phyloP scores from a whole-genome alignment of 2,888 invertebrate genomes.

The Craniophora ligustri region DNA sequence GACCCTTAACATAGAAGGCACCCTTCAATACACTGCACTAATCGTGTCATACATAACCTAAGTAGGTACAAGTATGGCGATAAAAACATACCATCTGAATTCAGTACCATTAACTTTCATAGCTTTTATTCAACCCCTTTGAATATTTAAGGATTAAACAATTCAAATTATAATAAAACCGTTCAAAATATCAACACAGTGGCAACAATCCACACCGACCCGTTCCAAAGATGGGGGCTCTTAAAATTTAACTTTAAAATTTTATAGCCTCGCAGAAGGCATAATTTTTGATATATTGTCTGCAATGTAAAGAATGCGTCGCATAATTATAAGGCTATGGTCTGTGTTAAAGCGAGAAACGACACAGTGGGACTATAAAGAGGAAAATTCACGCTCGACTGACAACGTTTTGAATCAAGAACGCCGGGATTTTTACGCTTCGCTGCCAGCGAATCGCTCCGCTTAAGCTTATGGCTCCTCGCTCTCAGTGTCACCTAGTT shows the following conservation, averaged over 20 bases:
- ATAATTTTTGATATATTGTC: slow-evolving; percentile 72
- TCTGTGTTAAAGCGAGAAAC: slow-evolving; percentile 27
- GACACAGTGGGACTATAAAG: slow-evolving; percentile 4
- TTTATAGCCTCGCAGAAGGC: slow-evolving; percentile 71
- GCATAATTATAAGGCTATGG: slow-evolving; percentile 53
- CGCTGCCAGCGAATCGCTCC: slow-evolving; percentile 11
- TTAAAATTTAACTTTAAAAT: slow-evolving; percentile 75
- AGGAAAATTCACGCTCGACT: background rate
- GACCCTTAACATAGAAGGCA: no score
- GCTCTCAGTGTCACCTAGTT: slow-evolving; percentile 14
- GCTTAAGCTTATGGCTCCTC: slow-evolving; percentile 6
- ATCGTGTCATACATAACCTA: no score
- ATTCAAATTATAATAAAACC: slow-evolving; percentile 22
- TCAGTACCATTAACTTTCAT: background rate
- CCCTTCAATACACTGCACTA: no score
- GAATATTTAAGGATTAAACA: background rate
- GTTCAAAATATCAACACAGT: slow-evolving; percentile 23
- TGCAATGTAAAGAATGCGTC: slow-evolving; percentile 51
- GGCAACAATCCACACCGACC: slow-evolving; percentile 28
- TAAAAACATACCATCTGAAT: background rate
- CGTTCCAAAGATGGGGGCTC: slow-evolving; percentile 18
- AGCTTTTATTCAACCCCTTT: background rate
- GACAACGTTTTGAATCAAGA: background rate
- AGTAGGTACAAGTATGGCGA: no score
- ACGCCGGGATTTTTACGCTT: background rate